A percentile compares a stretch with the other conserved stretches of the same genome.
Evolutionary conservation across 2,797 vertebrate species (phyloP).

Genomic region (Thaleichthys pacificus): DNA sequence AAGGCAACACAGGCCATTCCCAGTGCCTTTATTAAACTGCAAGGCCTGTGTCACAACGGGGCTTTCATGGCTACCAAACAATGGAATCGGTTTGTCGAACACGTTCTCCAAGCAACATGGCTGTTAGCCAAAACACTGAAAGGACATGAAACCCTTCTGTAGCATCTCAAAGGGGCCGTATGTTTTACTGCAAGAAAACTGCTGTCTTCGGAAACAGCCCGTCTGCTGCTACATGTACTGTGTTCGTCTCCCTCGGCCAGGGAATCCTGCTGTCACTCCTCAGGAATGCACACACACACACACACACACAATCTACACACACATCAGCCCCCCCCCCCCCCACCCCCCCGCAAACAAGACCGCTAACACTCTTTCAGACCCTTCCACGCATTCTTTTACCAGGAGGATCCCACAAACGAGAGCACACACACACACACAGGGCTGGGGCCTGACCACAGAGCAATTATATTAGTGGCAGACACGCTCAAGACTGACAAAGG

Average conservation of each 20-base stretch:
- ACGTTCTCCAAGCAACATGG: constrained; percentile 35
- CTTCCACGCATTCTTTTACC: constrained; percentile 50
- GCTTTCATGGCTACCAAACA: constrained; percentile 8
- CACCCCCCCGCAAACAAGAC: neutral
- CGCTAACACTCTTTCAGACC: constrained; percentile 25
- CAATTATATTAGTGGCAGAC: constrained; percentile 39
- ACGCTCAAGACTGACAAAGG: constrained; percentile 51
- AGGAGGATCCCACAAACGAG: constrained; percentile 31
- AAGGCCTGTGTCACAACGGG: constrained; percentile 10
- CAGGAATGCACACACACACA: constrained; percentile 61
- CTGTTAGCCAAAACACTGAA: constrained; percentile 40
- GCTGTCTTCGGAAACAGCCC: constrained; percentile 37
- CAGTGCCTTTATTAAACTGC: constrained; percentile 17
- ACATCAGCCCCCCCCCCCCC: constrained; percentile 11
- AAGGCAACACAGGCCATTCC: neutral
- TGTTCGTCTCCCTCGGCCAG: constrained; percentile 45
- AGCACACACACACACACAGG: constrained; percentile 30
- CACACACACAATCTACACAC: constrained; percentile 8
- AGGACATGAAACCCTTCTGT: constrained; percentile 31
- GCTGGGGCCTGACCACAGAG: too few relatives aligned
- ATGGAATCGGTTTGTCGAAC: constrained; percentile 35
- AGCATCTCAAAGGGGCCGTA: constrained; percentile 41
- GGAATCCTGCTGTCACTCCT: constrained; percentile 67
- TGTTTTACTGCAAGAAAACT: constrained; percentile 41
- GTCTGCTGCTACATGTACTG: constrained; percentile 36